A percentile compares a stretch with the other conserved stretches of the same genome.
These are phyloP conservation scores for Gila orcuttii DNA, from an alignment of 2,113 vertebrate genomes.

Conservation along the genomic window DNA sequence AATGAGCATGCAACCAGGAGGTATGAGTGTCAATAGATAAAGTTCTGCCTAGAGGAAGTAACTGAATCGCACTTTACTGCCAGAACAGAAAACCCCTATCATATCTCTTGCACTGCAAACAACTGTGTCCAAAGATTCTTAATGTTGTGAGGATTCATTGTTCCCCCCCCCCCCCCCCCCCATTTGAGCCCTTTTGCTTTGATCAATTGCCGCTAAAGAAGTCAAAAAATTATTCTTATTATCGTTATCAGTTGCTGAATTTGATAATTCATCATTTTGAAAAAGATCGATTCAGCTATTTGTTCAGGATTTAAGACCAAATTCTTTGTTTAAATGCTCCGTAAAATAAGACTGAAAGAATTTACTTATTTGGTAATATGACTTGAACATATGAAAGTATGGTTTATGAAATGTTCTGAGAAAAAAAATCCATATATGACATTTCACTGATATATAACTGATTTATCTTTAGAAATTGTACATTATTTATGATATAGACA, in stretches of 20 bases:
- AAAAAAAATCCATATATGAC: not conserved
- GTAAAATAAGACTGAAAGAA: not conserved
- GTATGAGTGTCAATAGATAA: not conserved
- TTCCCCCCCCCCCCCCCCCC: fast-evolving
- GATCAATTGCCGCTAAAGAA: not conserved
- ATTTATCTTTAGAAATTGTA: not conserved
- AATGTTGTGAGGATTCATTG: not conserved
- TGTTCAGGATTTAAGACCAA: not conserved
- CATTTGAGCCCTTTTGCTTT: not conserved
- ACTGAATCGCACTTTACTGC: not conserved
- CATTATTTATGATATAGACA: not conserved
- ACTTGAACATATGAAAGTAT: too few species aligned
- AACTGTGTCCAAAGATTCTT: not conserved
- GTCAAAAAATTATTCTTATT: not conserved
- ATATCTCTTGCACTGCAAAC: not conserved
- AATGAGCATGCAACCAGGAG: not conserved
- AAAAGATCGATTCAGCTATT: not conserved
- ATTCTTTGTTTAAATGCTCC: not conserved
- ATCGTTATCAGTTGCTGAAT: not conserved
- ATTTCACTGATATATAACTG: not conserved
- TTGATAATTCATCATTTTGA: not conserved
- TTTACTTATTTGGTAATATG: not conserved
- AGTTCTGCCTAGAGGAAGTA: not conserved
- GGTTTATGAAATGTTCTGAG: not conserved
- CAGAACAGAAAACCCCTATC: not conserved